Evolutionary conservation across 2,113 vertebrate species (phyloP).

Genomic region (Perca schrenkii): DNA sequence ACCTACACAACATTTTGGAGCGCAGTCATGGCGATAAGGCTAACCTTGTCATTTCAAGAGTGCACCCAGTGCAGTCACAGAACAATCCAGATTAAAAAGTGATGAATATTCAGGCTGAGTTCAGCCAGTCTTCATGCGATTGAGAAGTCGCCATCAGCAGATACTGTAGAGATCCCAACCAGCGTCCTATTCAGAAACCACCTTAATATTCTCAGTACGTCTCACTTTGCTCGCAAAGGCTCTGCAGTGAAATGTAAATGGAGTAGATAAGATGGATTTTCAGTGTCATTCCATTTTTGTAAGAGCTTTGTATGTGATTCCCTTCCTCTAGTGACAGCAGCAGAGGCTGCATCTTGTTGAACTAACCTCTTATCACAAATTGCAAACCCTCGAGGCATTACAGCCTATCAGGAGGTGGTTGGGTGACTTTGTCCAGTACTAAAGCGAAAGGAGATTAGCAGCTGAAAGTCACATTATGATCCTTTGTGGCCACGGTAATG

Average conservation of each 20-base stretch:
- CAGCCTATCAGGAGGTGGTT: conserved; percentile 54
- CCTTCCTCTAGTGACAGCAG: conserved; percentile 52
- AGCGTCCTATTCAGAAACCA: conserved; percentile 54
- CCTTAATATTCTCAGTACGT: conserved; percentile 75
- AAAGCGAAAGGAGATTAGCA: conserved; percentile 54
- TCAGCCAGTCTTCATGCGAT: conserved; percentile 16
- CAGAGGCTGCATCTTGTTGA: conserved; percentile 63
- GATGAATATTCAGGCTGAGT: conserved; percentile 62
- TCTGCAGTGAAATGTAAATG: conserved; percentile 78
- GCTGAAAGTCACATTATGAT: conserved; percentile 59
- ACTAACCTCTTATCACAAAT: conserved; percentile 71
- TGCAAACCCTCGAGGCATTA: conserved; percentile 55
- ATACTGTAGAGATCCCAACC: conserved; percentile 56
- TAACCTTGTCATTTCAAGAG: conserved; percentile 45
- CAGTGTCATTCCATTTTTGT: conserved; percentile 75
- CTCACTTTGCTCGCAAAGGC: conserved; percentile 51
- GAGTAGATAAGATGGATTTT: conserved; percentile 75
- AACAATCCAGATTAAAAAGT: conserved; percentile 54
- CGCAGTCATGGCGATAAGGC: conserved; percentile 20
- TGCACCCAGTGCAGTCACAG: conserved; percentile 10
- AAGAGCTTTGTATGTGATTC: conserved; percentile 69
- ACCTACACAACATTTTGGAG: conserved; percentile 17
- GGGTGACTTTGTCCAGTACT: conserved; percentile 64
- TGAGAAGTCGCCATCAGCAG: conserved; percentile 53
- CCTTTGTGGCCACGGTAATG: conserved; percentile 1